phyloP scores from a whole-genome alignment of 2,888 invertebrate species.

The Cataglyphis albicans region DNA sequence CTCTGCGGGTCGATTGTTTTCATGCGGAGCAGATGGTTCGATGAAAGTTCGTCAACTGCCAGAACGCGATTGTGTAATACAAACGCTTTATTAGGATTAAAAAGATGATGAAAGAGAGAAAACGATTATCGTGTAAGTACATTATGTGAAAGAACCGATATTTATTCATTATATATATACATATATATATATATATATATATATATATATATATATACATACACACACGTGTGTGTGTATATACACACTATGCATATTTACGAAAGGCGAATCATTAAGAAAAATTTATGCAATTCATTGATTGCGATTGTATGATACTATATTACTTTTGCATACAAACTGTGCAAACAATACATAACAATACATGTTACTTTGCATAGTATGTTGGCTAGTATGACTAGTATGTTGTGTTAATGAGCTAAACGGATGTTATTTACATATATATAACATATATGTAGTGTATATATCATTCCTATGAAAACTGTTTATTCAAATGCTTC shows the following conservation, averaged over 20 bases:
- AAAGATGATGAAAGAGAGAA: constrained; percentile 36
- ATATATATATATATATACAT: background rate
- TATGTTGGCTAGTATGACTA: background rate
- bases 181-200: constrained; percentile 1
- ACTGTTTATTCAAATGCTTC: too few relatives aligned
- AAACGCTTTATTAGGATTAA: constrained; percentile 87
- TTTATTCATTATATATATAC: constrained; percentile 45
- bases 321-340: constrained; percentile 37
- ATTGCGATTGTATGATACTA: constrained; percentile 48
- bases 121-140: constrained; percentile 35
- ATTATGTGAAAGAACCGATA: constrained; percentile 40
- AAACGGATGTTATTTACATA: constrained; percentile 21
- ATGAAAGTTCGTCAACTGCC: constrained; percentile 98
- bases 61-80: constrained; percentile 90
- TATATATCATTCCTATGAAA: too few relatives aligned
- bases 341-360: constrained; percentile 18
- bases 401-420: constrained; percentile 44
- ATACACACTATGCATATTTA: background rate
- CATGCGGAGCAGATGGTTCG: constrained; percentile 99
- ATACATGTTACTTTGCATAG: constrained; percentile 35
- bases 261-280: constrained; percentile 21
- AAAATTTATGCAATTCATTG: constrained; percentile 23
- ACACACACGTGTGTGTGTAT: too few relatives aligned
- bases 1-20: constrained; percentile 95
- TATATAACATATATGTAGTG: too few relatives aligned